A percentile compares a stretch with the other conserved stretches of the same genome.
These are phyloP conservation scores for Oreochromis tanganicae DNA, from an alignment of 2,113 vertebrate species.

Conservation along the genomic window DNA sequence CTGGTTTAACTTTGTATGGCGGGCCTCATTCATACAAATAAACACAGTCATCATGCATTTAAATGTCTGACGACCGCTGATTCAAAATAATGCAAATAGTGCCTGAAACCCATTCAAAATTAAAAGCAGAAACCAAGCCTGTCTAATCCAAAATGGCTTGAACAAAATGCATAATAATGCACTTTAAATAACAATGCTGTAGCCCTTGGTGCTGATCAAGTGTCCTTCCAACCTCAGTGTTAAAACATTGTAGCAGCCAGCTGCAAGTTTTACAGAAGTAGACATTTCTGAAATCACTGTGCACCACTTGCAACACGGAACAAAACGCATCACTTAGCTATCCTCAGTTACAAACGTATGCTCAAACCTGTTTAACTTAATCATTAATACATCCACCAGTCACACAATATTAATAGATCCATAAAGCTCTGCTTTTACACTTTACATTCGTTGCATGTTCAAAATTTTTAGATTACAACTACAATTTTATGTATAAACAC, in stretches of 20 bases:
- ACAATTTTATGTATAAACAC: neutral
- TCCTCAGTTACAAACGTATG: neutral
- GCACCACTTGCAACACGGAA: neutral
- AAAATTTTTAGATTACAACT: neutral
- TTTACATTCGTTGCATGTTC: neutral
- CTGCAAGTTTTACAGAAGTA: constrained; percentile 7
- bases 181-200: neutral
- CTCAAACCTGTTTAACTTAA: neutral
- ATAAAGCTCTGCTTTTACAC: neutral
- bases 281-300: neutral
- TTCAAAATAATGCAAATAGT: neutral
- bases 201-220: constrained; percentile 30
- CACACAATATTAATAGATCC: neutral
- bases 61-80: neutral
- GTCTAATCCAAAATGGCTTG: neutral
- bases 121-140: neutral
- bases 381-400: neutral
- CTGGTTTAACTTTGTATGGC: neutral
- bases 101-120: neutral
- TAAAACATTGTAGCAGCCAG: constrained; percentile 33
- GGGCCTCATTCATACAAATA: neutral
- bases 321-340: neutral
- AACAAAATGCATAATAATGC: neutral
- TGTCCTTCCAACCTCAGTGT: neutral
- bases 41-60: neutral